These are phyloP conservation scores for Pseudonaja textilis DNA, from an alignment of 2,113 vertebrate species.

Conservation along the genomic window DNA sequence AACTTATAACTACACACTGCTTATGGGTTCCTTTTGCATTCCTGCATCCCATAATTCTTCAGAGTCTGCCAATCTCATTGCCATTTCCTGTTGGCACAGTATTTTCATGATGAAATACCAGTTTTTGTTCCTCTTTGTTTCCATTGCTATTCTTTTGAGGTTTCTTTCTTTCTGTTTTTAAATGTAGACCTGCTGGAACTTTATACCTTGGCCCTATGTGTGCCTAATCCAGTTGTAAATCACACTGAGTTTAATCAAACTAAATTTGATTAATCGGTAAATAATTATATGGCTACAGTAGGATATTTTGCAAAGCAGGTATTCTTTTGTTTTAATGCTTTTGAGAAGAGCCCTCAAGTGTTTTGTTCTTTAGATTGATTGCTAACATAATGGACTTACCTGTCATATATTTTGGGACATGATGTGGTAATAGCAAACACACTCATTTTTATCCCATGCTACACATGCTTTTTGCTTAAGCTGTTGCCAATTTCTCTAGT, in stretches of 20 bases:
- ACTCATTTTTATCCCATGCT: background rate
- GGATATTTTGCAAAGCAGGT: background rate
- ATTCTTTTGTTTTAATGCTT: background rate
- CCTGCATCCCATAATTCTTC: background rate
- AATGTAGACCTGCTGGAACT: background rate
- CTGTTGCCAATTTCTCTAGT: background rate
- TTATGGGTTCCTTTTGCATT: background rate
- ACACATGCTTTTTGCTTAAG: background rate
- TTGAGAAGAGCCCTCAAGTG: background rate
- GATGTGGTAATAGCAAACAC: background rate
- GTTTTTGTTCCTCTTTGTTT: slow-evolving; percentile 21
- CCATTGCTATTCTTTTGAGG: background rate
- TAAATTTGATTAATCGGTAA: background rate
- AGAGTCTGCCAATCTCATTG: background rate
- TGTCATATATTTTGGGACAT: background rate
- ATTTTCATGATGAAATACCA: slow-evolving; percentile 5
- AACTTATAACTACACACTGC: background rate
- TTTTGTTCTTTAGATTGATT: background rate
- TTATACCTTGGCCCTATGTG: background rate
- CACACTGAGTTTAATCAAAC: background rate
- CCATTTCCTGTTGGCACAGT: slow-evolving; percentile 21
- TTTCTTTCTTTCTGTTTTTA: background rate
- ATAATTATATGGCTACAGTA: background rate
- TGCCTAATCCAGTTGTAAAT: background rate
- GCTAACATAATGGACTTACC: background rate